Evolutionary conservation across 2,888 invertebrate genomes (phyloP), one percentile per base, ranked within the genome.

Genomic region (Pristionchus arcanus): DNA sequence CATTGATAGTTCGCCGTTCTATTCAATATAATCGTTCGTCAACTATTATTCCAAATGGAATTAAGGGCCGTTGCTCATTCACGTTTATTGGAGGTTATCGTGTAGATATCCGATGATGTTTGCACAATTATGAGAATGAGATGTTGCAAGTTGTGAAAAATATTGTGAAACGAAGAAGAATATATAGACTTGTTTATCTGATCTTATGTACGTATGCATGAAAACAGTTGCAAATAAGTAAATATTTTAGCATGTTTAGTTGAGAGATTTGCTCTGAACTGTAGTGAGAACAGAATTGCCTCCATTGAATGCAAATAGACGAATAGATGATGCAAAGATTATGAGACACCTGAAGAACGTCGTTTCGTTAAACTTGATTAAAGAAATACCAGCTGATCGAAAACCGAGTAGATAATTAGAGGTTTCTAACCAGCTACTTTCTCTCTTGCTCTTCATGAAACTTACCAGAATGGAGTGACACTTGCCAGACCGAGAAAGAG

Each of bases 391-490:
- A 31, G 16, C 2, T 28, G 66, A 25, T 1, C 66, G 28, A 66
- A 66, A n/a, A 25, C 3, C 9, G n/a, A 28, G 71, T 55, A n/a
- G n/a, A n/a, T n/a, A 55, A 71, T 71, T 71, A 34, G 5, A 13
- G 31, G 16, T 28, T 71, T 55, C 55, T 16, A 21, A 31, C 71
- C 28, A 13, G 11, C 34, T 19, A 31, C 19, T 34, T 55, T 21
- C 55, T 55, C 55, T 55, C 55, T 55, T 21, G 16, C 21, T 55
- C 21, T 21, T 55, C 1, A 19, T 55, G 25, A 7, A 81, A 53
- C 42, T 13, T 0, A 81, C 81, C 81, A 81, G 81, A 81, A 81
- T 13, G 49, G 49, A 49, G 81, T 81, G n/a, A 81, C 11, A 25
- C n/a, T 13, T 11, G 81, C 81, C 2, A 81, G 28, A 11, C 53